These are phyloP conservation scores for Pogoniulus pusillus DNA, from an alignment of 2,797 vertebrate species.

Conservation along the genomic window DNA sequence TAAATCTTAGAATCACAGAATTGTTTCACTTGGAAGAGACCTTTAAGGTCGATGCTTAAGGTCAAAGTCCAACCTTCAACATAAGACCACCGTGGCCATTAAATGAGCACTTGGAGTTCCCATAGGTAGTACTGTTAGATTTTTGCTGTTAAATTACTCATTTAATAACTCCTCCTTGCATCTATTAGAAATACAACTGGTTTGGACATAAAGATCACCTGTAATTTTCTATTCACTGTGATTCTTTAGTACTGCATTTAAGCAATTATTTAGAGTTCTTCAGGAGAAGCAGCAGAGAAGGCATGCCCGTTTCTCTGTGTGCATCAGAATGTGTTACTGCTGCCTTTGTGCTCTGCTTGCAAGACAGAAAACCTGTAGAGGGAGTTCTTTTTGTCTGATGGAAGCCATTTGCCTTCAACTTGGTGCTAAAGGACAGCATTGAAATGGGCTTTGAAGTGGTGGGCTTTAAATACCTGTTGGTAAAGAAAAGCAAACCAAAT, in stretches of 20 bases:
- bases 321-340: not conserved
- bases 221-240: not conserved
- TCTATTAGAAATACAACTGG: not conserved
- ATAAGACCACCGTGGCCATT: too few relatives aligned
- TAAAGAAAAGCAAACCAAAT: not conserved
- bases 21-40: too few relatives aligned
- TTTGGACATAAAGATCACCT: not conserved
- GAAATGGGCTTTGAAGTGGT: not conserved
- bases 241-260: not conserved
- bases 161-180: not conserved
- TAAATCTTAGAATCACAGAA: not conserved
- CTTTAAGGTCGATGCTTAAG: too few relatives aligned
- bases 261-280: not conserved
- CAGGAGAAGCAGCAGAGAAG: not conserved
- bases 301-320: not conserved
- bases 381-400: not conserved
- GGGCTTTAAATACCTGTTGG: not conserved
- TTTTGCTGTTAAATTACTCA: not conserved
- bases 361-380: not conserved
- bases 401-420: not conserved
- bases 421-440: not conserved
- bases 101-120: not conserved
- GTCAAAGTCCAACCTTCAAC: too few relatives aligned
- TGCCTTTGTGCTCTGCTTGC: not conserved
- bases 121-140: not conserved